Base-by-base conservation (phyloP, 2,113 vertebrate species). In the Notothenia coriiceps region DNA sequence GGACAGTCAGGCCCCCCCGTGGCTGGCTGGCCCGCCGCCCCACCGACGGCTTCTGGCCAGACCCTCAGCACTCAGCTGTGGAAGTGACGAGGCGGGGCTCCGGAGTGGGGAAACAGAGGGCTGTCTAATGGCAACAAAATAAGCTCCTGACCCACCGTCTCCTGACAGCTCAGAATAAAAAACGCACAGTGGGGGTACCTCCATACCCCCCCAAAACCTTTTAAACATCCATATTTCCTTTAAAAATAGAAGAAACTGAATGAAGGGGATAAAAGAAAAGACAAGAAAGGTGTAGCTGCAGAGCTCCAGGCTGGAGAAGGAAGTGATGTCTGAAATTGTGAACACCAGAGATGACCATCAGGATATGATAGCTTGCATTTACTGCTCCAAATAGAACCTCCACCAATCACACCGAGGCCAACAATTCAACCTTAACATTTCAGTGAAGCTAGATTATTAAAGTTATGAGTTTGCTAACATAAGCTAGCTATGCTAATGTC, bases 31-130 rank as follows among this genome's bases (percentile, higher is more conserved):
- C 56, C 90, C 2, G 87, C 96, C 8, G 81, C 81, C 35, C 94
- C 95, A 56, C 74, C 79, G 0, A 90, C 92, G 52, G 88, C 96
- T 4, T 96, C 98, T 8, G 98, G 98, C 65, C 98, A 99, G 93
- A 99, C 98, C 90, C 97, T 99, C 84, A 99, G 97, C 94, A 99
- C 96, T 85, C 98, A 99, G 79, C 96, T 99, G 86, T 99, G 98
- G 98, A 99, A 99, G 93, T 99, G 94, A 98, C 62, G 10, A 51
- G 54, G 10, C 13, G 11, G 25, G 29, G 75, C 59, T 66, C 49
- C 51, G 62, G 47, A 70, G 88, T 54, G 87, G 59, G 57, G 44
- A 62, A 2, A 44, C 14, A 10, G 7, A 12, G 51, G 22, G 56
- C 17, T 25, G 60, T 52, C 20, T 46, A 12, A 60, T 47, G 68